Conservation (phyloP, 1,140 invertebrate species). For the Hetaerina americana region DNA sequence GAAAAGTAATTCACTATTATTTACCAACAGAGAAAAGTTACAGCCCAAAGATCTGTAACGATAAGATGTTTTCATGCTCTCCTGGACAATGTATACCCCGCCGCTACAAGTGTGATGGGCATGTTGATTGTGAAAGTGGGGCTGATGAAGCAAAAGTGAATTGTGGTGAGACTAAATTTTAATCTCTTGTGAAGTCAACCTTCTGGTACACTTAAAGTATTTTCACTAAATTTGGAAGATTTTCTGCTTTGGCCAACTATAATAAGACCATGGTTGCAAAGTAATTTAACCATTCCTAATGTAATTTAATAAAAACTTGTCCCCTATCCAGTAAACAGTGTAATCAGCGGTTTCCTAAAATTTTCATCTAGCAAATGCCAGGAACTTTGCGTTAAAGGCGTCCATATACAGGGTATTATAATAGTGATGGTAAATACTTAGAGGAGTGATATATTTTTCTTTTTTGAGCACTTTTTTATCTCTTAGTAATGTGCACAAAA, state of each 20-base stretch:
- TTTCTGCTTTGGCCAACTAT: neutral
- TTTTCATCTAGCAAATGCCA: too few species aligned
- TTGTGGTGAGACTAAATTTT: conserved; percentile 26
- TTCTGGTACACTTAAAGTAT: neutral
- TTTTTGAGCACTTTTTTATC: too few species aligned
- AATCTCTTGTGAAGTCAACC: neutral
- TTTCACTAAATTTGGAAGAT: neutral
- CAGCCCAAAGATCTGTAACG: conserved; percentile 24
- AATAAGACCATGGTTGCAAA: neutral
- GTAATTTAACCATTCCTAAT: neutral
- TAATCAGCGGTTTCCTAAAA: too few species aligned
- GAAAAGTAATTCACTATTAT: neutral
- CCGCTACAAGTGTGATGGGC: conserved; percentile 50
- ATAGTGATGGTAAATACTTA: too few species aligned
- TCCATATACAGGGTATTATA: too few species aligned
- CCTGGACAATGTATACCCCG: conserved; percentile 40
- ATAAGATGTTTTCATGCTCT: conserved; percentile 28
- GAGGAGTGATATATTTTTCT: too few species aligned
- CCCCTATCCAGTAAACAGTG: too few species aligned
- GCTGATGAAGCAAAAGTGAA: conserved; percentile 33
- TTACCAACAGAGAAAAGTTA: neutral
- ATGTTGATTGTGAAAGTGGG: conserved; percentile 43
- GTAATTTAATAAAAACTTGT: neutral
- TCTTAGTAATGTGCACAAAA: too few species aligned
- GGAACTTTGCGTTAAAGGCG: too few species aligned